Evolutionary conservation across 2,113 vertebrate genomes (phyloP), one percentile per base, ranked within the genome.

Genomic region (Catharus minimus): DNA sequence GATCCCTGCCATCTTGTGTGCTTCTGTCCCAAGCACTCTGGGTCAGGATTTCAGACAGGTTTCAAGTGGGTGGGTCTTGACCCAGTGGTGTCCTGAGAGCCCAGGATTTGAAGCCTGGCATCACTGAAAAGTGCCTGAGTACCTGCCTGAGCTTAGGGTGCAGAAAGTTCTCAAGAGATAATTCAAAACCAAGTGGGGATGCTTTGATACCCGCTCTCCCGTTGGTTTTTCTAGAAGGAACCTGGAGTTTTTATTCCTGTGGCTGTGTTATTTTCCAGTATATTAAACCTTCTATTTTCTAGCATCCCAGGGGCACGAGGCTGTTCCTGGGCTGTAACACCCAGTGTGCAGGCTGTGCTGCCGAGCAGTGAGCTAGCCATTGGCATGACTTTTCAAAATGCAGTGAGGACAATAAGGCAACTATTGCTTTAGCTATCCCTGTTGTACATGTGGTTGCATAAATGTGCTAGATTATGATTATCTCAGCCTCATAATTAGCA

Each of bases 401-500:
- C 85, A 86, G 58, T 36, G 76, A 95, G 95, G 94, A 95, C 92
- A 91, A 91, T 89, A 89, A 94, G 79, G 81, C 89, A 92, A 76
- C 73, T 75, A 57, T 78, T 96, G 79, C 95, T 97, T 96, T 94
- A 89, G 85, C 89, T 95, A 93, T 96, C 89, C 83, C 94, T 89
- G 90, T 93, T 95, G 91, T 94, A 86, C 72, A 89, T 89, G 66
- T 9, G 39, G 74, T 94, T 97, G 97, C 83, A 95, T 96, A 97
- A 97, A 95, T 93, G 90, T 89, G 88, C 89, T 93, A 94, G 96
- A 97, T 97, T 97, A 97, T 95, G 86, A 97, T 97, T 92, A 97
- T 96, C 94, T 97, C 93, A 96, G 94, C 94, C 87, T 97, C 89
- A 69, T 97, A 98, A 97, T 96, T 97, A 97, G 95, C 95, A 97